Evolutionary conservation across 1,140 invertebrate genomes (phyloP), one percentile per base, ranked within the genome.

Genomic region (Branchinecta lindahli): DNA sequence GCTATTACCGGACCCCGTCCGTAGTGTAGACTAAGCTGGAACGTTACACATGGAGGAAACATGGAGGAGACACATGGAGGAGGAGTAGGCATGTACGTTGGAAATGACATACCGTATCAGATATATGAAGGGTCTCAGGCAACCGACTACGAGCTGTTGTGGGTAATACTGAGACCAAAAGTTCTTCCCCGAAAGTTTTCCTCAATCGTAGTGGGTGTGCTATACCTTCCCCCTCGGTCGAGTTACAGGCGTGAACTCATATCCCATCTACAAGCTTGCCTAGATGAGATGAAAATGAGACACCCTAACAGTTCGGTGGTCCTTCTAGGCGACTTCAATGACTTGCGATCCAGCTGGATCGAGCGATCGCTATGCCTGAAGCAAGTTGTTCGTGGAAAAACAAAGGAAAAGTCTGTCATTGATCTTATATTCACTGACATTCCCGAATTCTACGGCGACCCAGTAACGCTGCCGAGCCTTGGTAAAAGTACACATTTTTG

Each of bases 401-500:
- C 47, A 52, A 52, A 9, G 9, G 9, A 52, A 52, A 52, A 52
- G 9, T 52, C 47, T 52, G 47, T 52, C 47, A 52, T 52, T n/a
- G 9, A 52, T 52, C 47, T 52, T n/a, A 52, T 52, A 9, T 52
- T 52, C 47, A 52, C 47, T 9, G 47, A n/a, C n/a, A 52, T 52
- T 52, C n/a, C 47, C 47, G 47, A 52, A 9, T 52, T 52, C n/a
- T 52, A 52, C n/a, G n/a, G 47, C n/a, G 47, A 52, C n/a, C 47
- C 47, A 52, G 47, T 52, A 52, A 52, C 47, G n/a, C 47, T 52
- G 47, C 47, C 47, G 47, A n/a, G 47, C n/a, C 47, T 52, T 52
- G 47, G 47, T 52, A 52, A 52, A 52, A 52, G n/a, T 52, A 52
- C 47, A 52, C 47, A 52, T n/a, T 52, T 52, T n/a, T 52, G 47